Percentiles rank a stretch among this genome's conserved stretches.
These are phyloP conservation scores for Bungarus multicinctus DNA, from an alignment of 2,113 vertebrate genomes.

Conservation along the genomic window DNA sequence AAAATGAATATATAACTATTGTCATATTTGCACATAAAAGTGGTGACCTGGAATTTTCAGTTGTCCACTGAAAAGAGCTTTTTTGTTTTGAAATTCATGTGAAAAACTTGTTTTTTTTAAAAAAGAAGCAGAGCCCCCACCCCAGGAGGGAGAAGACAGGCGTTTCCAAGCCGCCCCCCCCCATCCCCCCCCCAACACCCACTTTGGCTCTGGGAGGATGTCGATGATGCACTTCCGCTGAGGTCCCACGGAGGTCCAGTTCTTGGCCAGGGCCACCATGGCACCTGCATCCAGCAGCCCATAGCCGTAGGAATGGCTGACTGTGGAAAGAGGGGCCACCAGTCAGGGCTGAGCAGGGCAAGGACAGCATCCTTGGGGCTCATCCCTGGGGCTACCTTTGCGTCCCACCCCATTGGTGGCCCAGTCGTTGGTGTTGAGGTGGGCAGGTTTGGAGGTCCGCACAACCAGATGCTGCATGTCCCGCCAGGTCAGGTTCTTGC, in stretches of 20 bases:
- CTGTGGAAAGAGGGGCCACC: conserved; percentile 60
- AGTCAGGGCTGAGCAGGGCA: not conserved
- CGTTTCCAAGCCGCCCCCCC: not conserved
- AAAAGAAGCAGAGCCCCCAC: not conserved
- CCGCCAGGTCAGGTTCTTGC: conserved; percentile 95
- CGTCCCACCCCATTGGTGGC: conserved; percentile 92
- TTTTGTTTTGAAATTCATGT: no score
- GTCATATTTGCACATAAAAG: no score
- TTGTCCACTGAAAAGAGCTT: no score
- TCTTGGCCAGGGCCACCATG: conserved; percentile 89
- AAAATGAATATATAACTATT: no score
- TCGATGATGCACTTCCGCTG: conserved; percentile 88
- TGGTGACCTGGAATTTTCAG: no score
- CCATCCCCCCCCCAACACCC: not conserved
- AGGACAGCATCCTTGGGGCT: no score
- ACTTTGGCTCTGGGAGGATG: conserved; percentile 87
- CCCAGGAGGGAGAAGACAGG: not conserved
- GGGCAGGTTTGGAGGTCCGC: conserved; percentile 86
- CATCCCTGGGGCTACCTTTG: conserved; percentile 74
- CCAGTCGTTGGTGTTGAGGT: conserved; percentile 93
- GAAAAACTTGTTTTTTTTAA: no score
- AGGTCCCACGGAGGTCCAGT: conserved; percentile 87
- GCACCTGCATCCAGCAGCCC: conserved; percentile 90
- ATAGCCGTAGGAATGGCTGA: conserved; percentile 95
- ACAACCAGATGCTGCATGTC: conserved; percentile 99